Evolutionary conservation across 2,888 invertebrate species (phyloP), one percentile per base, ranked within the genome.

Genomic region (Lepidonotus clava): DNA sequence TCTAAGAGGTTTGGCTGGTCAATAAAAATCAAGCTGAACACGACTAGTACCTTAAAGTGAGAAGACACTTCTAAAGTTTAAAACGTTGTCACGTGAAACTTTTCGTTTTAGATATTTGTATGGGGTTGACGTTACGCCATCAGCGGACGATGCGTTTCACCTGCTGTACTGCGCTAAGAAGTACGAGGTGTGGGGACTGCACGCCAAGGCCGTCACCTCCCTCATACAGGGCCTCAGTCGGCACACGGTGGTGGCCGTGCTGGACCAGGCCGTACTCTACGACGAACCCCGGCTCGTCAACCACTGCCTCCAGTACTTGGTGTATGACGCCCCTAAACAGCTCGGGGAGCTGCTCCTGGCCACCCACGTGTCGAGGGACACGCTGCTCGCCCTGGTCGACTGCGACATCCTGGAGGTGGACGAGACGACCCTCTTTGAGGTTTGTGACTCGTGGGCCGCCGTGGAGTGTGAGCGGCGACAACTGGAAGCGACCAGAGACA

Each of bases 211-310:
- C 28, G 46, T 8, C 32, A 28, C n/a, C 28, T 80, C n/a, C 46
- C 80, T 80, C 8, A 8, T 24, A 34, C 18, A 46, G 0, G 46
- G 24, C 34, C 6, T 80, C 11, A 80, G n/a, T 46, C 46, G 46
- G 32, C 6, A 46, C 1, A 46, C 46, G n/a, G 80, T 41, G 24
- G 24, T 24, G 1, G 28, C n/a, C 46, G 24, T 80, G 21, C 28
- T 80, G 80, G 80, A 80, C 28, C 41, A 80, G 28, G 80, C 80
- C 4, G 28, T 80, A 14, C n/a, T 28, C 46, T 80, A 80, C 51
- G 34, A 80, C 6, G 11, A 76, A 18, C 6, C 8, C 41, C 8
- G 18, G 28, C 80, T 80, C 0, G 6, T 24, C 6, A 11, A 4
- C n/a, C 24, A 1, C 24, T 80, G 80, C 24, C 41, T 51, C 28